phyloP scores from a whole-genome alignment of 1,140 invertebrate species.

The Nomia melanderi region DNA sequence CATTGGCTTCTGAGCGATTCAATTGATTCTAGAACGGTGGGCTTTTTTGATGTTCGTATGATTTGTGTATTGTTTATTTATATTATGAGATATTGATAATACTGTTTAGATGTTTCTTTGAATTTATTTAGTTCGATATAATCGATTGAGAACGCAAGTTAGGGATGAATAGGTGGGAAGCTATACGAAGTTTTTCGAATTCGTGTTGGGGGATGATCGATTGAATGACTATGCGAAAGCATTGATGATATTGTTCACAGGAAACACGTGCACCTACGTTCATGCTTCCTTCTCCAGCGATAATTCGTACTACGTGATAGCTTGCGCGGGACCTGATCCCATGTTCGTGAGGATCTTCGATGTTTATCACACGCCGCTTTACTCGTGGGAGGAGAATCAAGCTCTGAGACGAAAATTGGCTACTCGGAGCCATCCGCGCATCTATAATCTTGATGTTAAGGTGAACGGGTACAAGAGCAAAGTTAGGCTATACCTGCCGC shows the following conservation, averaged over 20 bases:
- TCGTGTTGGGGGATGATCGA: too few relatives aligned
- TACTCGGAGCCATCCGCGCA: conserved; percentile 82
- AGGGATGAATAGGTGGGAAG: too few relatives aligned
- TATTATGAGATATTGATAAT: too few relatives aligned
- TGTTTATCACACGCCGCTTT: conserved; percentile 58
- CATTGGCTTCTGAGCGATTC: too few relatives aligned
- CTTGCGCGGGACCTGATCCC: conserved; percentile 85
- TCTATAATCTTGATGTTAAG: conserved; percentile 83
- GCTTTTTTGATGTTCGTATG: too few relatives aligned
- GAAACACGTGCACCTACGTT: conserved; percentile 83
- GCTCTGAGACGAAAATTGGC: conserved; percentile 80
- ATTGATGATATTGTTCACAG: conserved; percentile 55
- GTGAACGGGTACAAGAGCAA: conserved; percentile 81
- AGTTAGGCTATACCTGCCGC: conserved; percentile 79
- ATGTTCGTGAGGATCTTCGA: conserved; percentile 61
- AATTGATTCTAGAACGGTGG: too few relatives aligned
- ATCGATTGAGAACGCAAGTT: too few relatives aligned
- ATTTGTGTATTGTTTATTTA: too few relatives aligned
- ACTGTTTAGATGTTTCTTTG: too few relatives aligned
- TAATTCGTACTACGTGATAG: conserved; percentile 84
- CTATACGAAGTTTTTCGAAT: too few relatives aligned
- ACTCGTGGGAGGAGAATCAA: conserved; percentile 84
- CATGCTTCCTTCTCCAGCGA: conserved; percentile 85
- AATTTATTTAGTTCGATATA: too few relatives aligned
- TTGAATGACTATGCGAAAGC: not conserved